Evolutionary conservation across 2,888 invertebrate genomes (phyloP), one percentile per base, ranked within the genome.

Genomic region (Autographa pulchrina): DNA sequence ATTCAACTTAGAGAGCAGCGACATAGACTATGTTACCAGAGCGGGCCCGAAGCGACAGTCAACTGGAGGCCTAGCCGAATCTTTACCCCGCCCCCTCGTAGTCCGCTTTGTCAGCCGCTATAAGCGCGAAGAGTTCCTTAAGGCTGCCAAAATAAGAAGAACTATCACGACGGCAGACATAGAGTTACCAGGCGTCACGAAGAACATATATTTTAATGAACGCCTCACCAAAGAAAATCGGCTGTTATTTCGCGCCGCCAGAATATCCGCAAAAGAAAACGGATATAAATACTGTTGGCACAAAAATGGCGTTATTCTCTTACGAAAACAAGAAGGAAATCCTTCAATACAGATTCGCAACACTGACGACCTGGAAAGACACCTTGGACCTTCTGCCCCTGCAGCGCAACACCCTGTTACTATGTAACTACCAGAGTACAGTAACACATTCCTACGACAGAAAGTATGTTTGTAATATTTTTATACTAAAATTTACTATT

Each of bases 191-290:
- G 61, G 61, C 2, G 2, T 11, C 1, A 9, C 18, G 2, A 35
- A n/a, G 11, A 61, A 61, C 18, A 16, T 62, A 11, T 62, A 62
- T 18, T 62, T 20, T 25, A 62, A 48, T 31, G 62, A 62, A 48
- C 43, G 62, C 2, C 25, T 62, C 16, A 62, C 62, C 4, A 48
- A 18, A n/a, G 48, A 60, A 11, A n/a, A 16, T 31, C 25, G 58
- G 31, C 58, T 32, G 58, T 59, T 59, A 59, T 59, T 59, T 59
- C 58, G 58, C 14, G 31, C 58, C 7, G 58, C 58, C 6, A 59
- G 16, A 14, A 2, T 31, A 4, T 20, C 58, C 32, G 58, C 58
- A 4, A 59, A 59, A 16, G 31, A 31, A 59, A 31, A 32, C 6
- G 58, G 58, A 0, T 59, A 59, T 13, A 59, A 31, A 32, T 59